Percentiles rank a stretch among this genome's conserved stretches.
These are phyloP conservation scores for Anolis sagrei DNA, from an alignment of 2,113 vertebrate genomes.

Conservation along the genomic window DNA sequence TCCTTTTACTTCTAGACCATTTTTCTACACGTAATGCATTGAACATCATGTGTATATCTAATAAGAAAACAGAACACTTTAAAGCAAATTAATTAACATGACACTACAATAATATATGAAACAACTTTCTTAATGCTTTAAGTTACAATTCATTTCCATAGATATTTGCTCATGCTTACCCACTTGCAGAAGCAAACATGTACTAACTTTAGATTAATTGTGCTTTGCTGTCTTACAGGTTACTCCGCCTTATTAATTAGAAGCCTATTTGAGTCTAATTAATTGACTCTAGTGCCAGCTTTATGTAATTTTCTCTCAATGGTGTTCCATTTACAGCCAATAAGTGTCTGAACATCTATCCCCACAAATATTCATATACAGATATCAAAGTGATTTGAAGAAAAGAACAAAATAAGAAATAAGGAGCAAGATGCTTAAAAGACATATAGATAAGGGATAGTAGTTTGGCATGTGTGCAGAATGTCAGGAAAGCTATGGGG, in stretches of 20 bases:
- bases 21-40: background rate
- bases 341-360: background rate
- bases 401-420: background rate
- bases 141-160: background rate
- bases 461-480: background rate
- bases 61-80: background rate
- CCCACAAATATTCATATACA: no score
- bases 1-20: background rate
- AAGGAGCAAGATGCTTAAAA: background rate
- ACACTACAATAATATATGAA: background rate
- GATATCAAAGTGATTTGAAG: no score
- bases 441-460: background rate
- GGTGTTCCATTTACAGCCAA: background rate
- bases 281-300: background rate
- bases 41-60: background rate
- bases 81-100: background rate
- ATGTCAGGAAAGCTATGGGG: background rate
- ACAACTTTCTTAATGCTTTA: background rate
- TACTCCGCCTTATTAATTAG: background rate
- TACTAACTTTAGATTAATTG: background rate
- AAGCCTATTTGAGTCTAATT: background rate
- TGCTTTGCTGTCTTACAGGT: no score
- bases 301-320: background rate
- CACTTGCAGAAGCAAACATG: background rate
- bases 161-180: no score